These are phyloP conservation scores for Lamellibrachia satsuma DNA, from an alignment of 2,888 invertebrate genomes.

Conservation along the genomic window DNA sequence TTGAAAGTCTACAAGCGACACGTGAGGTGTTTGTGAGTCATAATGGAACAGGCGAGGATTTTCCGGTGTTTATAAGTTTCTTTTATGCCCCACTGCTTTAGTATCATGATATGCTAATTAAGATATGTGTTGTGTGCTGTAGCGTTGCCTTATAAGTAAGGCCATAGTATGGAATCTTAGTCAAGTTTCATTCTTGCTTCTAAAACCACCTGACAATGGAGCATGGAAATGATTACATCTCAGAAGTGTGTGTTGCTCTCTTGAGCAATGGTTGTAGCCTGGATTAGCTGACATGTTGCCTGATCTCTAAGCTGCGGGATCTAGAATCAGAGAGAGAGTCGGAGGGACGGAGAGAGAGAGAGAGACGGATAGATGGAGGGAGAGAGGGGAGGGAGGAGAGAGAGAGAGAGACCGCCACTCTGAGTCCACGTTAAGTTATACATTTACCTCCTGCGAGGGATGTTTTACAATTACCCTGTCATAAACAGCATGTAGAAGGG, in stretches of 20 bases:
- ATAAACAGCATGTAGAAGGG: too few species aligned
- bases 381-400: too few species aligned
- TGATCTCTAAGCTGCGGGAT: constrained; percentile 1
- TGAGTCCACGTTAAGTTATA: too few species aligned
- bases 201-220: background rate
- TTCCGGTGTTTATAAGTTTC: background rate
- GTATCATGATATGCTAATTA: background rate
- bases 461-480: too few species aligned
- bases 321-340: background rate
- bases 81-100: background rate
- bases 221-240: background rate
- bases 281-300: background rate
- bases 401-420: too few species aligned
- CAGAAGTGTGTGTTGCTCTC: background rate
- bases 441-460: too few species aligned
- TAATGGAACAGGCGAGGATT: background rate
- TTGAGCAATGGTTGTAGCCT: background rate
- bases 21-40: background rate
- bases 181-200: background rate
- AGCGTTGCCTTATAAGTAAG: background rate
- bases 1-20: background rate
- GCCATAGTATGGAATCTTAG: background rate
- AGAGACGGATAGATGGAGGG: too few species aligned
- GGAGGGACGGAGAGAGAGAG: too few species aligned
- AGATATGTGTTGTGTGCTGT: background rate